These are phyloP conservation scores for Anser cygnoides DNA, from an alignment of 2,113 vertebrate species.

Conservation along the genomic window DNA sequence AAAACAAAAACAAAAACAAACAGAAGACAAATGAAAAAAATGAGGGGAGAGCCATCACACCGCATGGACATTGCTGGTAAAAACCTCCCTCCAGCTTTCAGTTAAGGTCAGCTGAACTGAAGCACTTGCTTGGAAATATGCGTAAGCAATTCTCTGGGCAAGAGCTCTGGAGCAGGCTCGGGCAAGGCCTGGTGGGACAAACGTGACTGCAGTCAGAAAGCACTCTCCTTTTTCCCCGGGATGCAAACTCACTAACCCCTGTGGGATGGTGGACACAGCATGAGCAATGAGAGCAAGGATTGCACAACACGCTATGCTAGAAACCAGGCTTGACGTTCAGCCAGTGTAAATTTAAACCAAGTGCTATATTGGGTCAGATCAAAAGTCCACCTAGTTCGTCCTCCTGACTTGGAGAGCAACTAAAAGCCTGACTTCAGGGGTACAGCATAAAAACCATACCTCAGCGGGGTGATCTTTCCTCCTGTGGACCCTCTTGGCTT, in stretches of 20 bases:
- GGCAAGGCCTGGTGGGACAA: not conserved
- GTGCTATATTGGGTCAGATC: not conserved
- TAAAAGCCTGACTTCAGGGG: not conserved
- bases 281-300: not conserved
- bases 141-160: not conserved
- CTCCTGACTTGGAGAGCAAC: not conserved
- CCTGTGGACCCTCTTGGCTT: not conserved
- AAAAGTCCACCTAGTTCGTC: not conserved
- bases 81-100: not conserved
- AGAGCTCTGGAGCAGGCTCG: not conserved
- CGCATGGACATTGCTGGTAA: not conserved
- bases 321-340: slow-evolving; percentile 24
- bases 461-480: not conserved
- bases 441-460: not conserved
- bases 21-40: not conserved
- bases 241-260: slow-evolving; percentile 19
- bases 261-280: not conserved
- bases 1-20: no score
- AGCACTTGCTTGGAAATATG: not conserved
- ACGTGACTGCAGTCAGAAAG: not conserved
- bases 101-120: not conserved
- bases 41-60: not conserved
- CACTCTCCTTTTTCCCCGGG: not conserved
- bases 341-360: slow-evolving; percentile 28
- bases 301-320: not conserved